Base-by-base conservation (phyloP, 2,888 invertebrate genomes). In the Sphaeridia pumilis region DNA sequence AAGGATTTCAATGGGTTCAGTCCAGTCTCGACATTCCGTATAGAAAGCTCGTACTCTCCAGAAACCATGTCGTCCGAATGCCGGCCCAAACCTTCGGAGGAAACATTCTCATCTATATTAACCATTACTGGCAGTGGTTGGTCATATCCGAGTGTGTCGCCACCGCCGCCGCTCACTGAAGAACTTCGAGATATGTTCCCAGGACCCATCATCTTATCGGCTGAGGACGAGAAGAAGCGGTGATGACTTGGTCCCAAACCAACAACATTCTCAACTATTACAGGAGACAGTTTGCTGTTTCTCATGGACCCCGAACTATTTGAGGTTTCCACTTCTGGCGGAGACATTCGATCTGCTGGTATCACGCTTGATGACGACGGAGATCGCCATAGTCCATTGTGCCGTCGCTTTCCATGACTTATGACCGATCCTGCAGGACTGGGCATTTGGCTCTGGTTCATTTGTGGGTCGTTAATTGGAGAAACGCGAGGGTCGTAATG, bases 1-100 rank as follows among this genome's bases (percentile, higher is more conserved):
- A 52, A 52, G n/a, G 52, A 46, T 25, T 52, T 38, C n/a, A 52
- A 12, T 20, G n/a, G 41, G 2, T 25, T 20, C 14, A 38, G 21
- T 7, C 31, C 10, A 20, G 38, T 5, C 24, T 46, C 41, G 2
- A 44, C 27, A 4, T 36, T 24, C 22, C 31, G 26, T 3, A 52
- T 52, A 12, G 52, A 52, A 4, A 52, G 24, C 27, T 52, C 42
- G 25, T 52, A 52, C 25, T 52, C 52, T 1, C 46, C 46, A 4
- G 36, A 31, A 5, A 27, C 22, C 4, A 4, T 10, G 17, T 12
- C 35, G 2, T 14, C 36, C 22, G 36, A 14, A n/a, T n/a, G n/a
- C 17, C 35, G 35, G 22, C 24, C 4, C 22, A 26, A 20, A 4
- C 36, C 14, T 12, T 47, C 47, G 3, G 22, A 24, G 12, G 14